Base-by-base conservation (phyloP, 2,113 vertebrate genomes). In the Serilophus lunatus region DNA sequence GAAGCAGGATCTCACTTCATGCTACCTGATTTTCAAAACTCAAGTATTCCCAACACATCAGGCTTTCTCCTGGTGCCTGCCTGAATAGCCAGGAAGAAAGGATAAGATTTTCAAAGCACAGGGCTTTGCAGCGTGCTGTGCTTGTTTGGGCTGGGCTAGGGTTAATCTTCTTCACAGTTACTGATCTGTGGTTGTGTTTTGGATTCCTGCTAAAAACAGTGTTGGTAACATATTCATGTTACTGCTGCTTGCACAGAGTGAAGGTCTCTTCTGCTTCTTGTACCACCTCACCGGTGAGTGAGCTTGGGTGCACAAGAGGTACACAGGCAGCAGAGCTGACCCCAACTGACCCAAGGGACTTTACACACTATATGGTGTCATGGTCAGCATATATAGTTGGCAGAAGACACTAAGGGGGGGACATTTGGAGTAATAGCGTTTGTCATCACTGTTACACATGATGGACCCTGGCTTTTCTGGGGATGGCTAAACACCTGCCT, bases 371-470 rank as follows among this genome's bases (percentile, higher is more conserved):
- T 3, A 19, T 13, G 59, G 59, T 22, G 10, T 22, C 42, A 18
- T 4, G 26, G 33, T 23, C 66, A 57, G 14, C 36, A 15, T 7
- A 7, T 53, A 33, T 33, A 44, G 2, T 18, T 23, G 59, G 23
- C 12, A 18, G 18, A 74, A 33, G 36, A 11, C 33, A 31, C 22
- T n/a, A 33, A 28, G 14, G 26, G 26, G 28, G 6, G 44, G 14
- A 13, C 0, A 0, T 42, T 40, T 0, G 0, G 31, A 42, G 42
- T 1, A 1, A 35, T 8, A 18, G 11, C 0, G 0, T 44, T 36
- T 69, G 33, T 64, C 12, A 44, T 23, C 57, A 22, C 25, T 0
- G 0, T 9, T 3, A 8, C 42, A 15, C 0, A 0, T 13, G 36
- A 44, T 15, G 18, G 18, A 72, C 19, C 35, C 35, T 17, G 16